Evolutionary conservation across 2,113 vertebrate genomes (phyloP), one percentile per base, ranked within the genome.

Genomic region (Psettodes erumei): DNA sequence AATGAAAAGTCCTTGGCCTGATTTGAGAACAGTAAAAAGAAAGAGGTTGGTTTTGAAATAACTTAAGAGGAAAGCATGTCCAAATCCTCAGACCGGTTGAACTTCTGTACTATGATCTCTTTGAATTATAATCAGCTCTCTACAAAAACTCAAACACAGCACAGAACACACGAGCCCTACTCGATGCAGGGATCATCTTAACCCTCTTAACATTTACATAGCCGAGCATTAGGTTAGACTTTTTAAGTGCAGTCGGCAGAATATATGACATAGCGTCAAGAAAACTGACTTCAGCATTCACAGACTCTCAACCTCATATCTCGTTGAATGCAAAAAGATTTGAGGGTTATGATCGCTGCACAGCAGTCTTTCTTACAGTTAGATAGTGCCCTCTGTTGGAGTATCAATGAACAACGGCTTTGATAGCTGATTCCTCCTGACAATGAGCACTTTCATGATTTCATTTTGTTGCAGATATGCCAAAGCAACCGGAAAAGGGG

Each of bases 351-450:
- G 21, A 42, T 51, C 13, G 0, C 15, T 10, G 18, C 16, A 11
- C 7, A n/a, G 15, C 4, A 53, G 11, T 42, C 11, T 38, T 28
- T 56, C n/a, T 11, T 67, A 21, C 30, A 62, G 59, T 35, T 64
- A 32, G 12, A 70, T 25, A 42, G 53, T 23, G 85, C 81, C 77
- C 61, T 83, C 91, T 89, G 33, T 32, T 86, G 89, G 62, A 80
- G 10, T 1, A 68, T 50, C 2, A n/a, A 15, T 40, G 12, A 11
- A 81, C 71, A 79, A 30, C 70, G 70, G 3, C 4, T 50, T 56
- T 21, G 3, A 19, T 21, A 3, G 13, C 19, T 28, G 13, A 30
- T 40, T 21, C 12, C 38, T 23, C n/a, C 2, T 19, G 5, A 25
- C 23, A 0, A 1, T 48, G 32, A 50, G n/a, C 27, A 27, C 16